Base-by-base conservation (phyloP, 2,113 vertebrate genomes). In the Lota lota region DNA sequence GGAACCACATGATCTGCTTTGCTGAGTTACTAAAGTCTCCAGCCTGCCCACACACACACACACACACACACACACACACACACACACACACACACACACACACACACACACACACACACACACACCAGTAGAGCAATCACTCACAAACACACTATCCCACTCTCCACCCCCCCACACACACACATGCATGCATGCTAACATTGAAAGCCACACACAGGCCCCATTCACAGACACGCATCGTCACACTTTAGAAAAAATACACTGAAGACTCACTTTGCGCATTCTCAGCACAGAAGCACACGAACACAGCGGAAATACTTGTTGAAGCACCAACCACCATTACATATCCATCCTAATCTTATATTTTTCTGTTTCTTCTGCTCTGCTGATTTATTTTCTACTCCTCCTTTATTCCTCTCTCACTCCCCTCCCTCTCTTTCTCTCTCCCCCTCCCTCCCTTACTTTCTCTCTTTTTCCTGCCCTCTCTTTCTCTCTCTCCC, bases 21-120 rank as follows among this genome's bases (percentile, higher is more conserved):
- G 76, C 83, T 82, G 79, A 64, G 68, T 84, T 85, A 80, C 22
- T 50, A 81, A 76, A 81, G 77, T 76, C 2, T 75, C 64, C 68
- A 60, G 67, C 71, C 51, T 64, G 66, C 72, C 73, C 61, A 75
- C 28, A 28, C 16, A 69, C 53, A 47, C 19, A 68, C 58, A 64
- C 70, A 69, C 76, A 70, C 66, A 66, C 70, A 12, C 62, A 53
- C 21, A 18, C n/a, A 24, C 62, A 66, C 57, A 61, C 40, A 66
- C 72, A 64, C 61, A 69, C 65, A 72, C 64, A 61, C 61, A 72
- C 64, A 70, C 68, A 56, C 67, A 66, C 58, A 11, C 21, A 64
- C 66, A 76, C 70, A 24, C 18, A 21, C 63, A 65, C 19, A 68
- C 28, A 22, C 21, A 54, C 61, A 64, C 22, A 68, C 33, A 62